Percentiles rank a stretch among this genome's conserved stretches.
These are phyloP conservation scores for Etheostoma cragini DNA, from an alignment of 2,113 vertebrate species.

Conservation along the genomic window DNA sequence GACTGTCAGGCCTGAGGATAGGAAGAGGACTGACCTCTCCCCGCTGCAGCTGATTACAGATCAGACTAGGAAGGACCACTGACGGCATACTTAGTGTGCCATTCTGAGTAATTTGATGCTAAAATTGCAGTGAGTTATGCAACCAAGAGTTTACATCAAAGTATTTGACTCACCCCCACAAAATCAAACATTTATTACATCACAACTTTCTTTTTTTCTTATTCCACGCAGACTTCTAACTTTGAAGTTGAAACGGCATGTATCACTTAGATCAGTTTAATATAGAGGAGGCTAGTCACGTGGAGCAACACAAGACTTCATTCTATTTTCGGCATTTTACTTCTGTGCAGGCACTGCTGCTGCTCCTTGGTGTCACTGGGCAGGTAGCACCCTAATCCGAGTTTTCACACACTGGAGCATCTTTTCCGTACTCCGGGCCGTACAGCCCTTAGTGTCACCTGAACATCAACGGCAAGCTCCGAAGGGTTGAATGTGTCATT, in stretches of 20 bases:
- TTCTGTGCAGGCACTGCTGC: slow-evolving; percentile 14
- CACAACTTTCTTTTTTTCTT: slow-evolving; percentile 28
- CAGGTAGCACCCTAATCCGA: slow-evolving; percentile 10
- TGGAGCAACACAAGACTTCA: slow-evolving; percentile 42
- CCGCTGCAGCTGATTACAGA: slow-evolving; percentile 51
- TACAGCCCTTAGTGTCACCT: neutral
- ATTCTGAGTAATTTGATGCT: slow-evolving; percentile 51
- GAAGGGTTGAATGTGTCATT: neutral
- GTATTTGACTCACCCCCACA: slow-evolving; percentile 62
- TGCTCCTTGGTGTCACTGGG: slow-evolving; percentile 3
- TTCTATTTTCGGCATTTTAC: slow-evolving; percentile 7
- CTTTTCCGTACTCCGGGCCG: neutral
- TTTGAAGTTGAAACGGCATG: slow-evolving; percentile 72
- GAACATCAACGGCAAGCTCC: neutral
- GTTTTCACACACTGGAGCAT: slow-evolving; percentile 5
- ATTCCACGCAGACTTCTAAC: slow-evolving; percentile 58
- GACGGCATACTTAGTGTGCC: slow-evolving; percentile 22
- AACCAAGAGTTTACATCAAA: slow-evolving; percentile 72
- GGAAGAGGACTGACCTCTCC: slow-evolving; percentile 35
- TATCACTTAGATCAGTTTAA: slow-evolving; percentile 57
- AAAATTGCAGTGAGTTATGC: slow-evolving; percentile 61
- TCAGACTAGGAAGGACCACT: slow-evolving; percentile 33
- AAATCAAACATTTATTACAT: slow-evolving; percentile 78
- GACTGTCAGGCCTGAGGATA: slow-evolving; percentile 29
- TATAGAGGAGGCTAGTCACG: slow-evolving; percentile 35